These are phyloP conservation scores for Coelinius sp. DNA, from an alignment of 2,888 invertebrate genomes.

Conservation along the genomic window DNA sequence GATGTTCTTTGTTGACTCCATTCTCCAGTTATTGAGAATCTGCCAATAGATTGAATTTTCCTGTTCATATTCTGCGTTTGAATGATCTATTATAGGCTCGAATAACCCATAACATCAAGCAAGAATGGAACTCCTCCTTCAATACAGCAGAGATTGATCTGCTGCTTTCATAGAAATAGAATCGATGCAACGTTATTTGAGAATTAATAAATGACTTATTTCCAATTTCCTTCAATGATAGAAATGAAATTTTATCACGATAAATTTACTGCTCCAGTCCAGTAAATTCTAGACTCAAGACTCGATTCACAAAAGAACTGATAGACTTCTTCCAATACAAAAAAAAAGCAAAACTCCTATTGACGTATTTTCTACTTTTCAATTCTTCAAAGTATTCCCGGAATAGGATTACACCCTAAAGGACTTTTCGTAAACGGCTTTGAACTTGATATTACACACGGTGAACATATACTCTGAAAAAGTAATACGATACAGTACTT, in stretches of 20 bases:
- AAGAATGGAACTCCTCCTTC: background rate
- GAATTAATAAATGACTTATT: slow-evolving; percentile 1
- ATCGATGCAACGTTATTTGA: background rate
- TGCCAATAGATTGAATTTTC: background rate
- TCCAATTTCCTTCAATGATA: background rate
- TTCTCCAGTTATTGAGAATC: background rate
- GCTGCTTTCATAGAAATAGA: background rate
- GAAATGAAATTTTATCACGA: background rate
- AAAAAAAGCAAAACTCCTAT: background rate
- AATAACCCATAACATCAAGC: background rate
- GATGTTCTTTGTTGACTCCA: background rate
- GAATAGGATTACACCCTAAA: slow-evolving; percentile 5
- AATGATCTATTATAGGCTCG: background rate
- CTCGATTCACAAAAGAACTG: background rate
- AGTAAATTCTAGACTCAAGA: background rate
- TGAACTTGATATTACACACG: background rate
- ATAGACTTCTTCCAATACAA: background rate
- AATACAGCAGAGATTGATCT: background rate
- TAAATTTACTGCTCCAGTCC: background rate
- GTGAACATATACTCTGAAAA: background rate
- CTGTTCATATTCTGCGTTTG: background rate
- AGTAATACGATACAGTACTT: background rate
- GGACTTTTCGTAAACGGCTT: slow-evolving; percentile 2
- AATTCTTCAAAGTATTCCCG: slow-evolving; percentile 2
- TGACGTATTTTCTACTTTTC: background rate